Base-by-base conservation (phyloP, 2,113 vertebrate genomes). In the Ctenomys sociabilis region DNA sequence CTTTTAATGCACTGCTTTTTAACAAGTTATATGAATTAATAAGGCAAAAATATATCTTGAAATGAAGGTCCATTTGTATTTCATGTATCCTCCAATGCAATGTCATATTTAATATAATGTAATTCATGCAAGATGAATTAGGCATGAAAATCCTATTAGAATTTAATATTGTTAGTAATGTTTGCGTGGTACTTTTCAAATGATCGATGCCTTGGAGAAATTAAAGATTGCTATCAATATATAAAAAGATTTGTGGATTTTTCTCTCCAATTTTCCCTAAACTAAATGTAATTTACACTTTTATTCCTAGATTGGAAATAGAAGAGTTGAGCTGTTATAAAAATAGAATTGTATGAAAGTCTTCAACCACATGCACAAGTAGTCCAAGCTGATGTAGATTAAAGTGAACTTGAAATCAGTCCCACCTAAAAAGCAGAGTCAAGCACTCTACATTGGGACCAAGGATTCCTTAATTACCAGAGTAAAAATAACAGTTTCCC, bases 91-190 rank as follows among this genome's bases (percentile, higher is more conserved):
- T 59, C 19, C 11, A 37, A 28, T 75, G 52, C 35, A 86, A 7
- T 61, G 49, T 95, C 77, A 78, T 75, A 66, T 85, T 85, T 88
- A 70, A 59, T 88, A 22, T 45, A 13, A 13, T 88, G 22, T 66
- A 54, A 57, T 64, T 94, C 81, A 35, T 12, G 1, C 26, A 43
- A 88, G 43, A 70, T 68, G 72, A 70, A 59, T 88, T 63, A 30
- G 94, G 89, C 37, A 19, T 75, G 35, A 86, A 70, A 75, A 49
- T 75, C 66, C n/a, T 83, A 88, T 86, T 85, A 70, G 63, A 59
- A 84, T 87, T 92, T 92, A 94, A 80, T 96, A 94, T 73, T 70
- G 24, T 88, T 90, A 82, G 16, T 37, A 0, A 54, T 45, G 0
- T 61, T 93, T 96, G 75, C 88, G 30, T 45, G 12, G 35, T 84